Percentiles rank a stretch among this genome's conserved stretches.
These are phyloP conservation scores for Myotis vivesi DNA, from an alignment of 2,797 vertebrate genomes.

Conservation along the genomic window DNA sequence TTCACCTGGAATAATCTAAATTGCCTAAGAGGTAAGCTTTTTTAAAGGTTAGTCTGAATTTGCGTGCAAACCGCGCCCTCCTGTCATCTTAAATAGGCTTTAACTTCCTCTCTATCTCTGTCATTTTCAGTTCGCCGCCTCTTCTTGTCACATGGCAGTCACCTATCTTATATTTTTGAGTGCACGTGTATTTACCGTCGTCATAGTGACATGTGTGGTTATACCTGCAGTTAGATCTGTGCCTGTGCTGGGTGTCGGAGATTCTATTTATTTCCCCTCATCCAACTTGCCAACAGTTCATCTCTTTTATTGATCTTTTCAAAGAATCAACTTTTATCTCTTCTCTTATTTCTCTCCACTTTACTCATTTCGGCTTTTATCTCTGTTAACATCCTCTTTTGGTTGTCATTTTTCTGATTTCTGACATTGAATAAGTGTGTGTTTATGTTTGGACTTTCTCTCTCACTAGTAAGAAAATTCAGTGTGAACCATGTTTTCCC, in stretches of 20 bases:
- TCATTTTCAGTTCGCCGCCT: not conserved
- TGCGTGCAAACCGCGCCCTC: rapidly evolving
- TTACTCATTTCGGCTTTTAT: not conserved
- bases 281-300: too few relatives aligned
- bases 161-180: rapidly evolving
- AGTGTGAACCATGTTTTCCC: rapidly evolving
- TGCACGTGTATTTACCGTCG: rapidly evolving
- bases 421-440: rapidly evolving
- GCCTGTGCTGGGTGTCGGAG: too few relatives aligned
- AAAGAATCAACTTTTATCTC: not conserved
- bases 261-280: not conserved
- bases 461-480: rapidly evolving
- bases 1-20: not conserved
- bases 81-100: rapidly evolving
- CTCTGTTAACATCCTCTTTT: not conserved
- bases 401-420: not conserved
- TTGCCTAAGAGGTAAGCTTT: not conserved
- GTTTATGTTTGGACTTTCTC: rapidly evolving
- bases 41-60: not conserved
- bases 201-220: rapidly evolving
- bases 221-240: rapidly evolving
- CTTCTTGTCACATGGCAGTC: not conserved
- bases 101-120: rapidly evolving
- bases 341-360: not conserved
- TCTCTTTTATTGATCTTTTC: not conserved